Percentiles rank a stretch among this genome's conserved stretches.
These are phyloP conservation scores for Glomeris maerens DNA, from an alignment of 1,140 invertebrate species.

Conservation along the genomic window DNA sequence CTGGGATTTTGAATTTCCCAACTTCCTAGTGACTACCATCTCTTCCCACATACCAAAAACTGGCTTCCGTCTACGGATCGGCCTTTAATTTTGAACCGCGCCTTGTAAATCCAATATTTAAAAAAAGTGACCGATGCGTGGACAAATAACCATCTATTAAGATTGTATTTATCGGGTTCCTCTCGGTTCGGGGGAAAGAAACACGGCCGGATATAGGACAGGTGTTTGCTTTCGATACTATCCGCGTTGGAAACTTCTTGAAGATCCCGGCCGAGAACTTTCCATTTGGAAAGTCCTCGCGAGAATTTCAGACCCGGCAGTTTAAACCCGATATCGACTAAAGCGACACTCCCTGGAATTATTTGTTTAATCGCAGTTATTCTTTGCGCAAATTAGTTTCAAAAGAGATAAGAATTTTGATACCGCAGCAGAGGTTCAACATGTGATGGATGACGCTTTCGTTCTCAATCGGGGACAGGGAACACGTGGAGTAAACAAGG, in stretches of 20 bases:
- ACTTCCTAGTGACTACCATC: too few relatives aligned
- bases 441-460: conserved; percentile 86
- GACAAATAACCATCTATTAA: conserved; percentile 68
- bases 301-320: conserved; percentile 68
- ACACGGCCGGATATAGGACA: conserved; percentile 61
- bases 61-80: too few relatives aligned
- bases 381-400: conserved; percentile 3
- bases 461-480: conserved; percentile 93
- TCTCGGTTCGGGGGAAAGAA: conserved; percentile 79
- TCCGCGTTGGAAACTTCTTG: conserved; percentile 52
- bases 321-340: conserved; percentile 60
- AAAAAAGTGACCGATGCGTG: too few relatives aligned
- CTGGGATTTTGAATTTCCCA: too few relatives aligned
- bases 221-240: conserved; percentile 69
- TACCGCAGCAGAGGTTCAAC: conserved; percentile 54
- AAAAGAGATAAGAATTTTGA: neutral
- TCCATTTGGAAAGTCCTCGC: conserved; percentile 65
- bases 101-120: too few relatives aligned
- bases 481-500: conserved; percentile 97
- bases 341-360: too few relatives aligned
- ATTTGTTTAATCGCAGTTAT: conserved; percentile 1
- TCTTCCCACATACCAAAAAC: too few relatives aligned
- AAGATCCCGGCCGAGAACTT: conserved; percentile 59
- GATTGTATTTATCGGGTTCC: conserved; percentile 51
- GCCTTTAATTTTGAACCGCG: too few relatives aligned